Base-by-base conservation (phyloP, 1,140 invertebrate genomes). In the Mycetomoellerius zeteki region DNA sequence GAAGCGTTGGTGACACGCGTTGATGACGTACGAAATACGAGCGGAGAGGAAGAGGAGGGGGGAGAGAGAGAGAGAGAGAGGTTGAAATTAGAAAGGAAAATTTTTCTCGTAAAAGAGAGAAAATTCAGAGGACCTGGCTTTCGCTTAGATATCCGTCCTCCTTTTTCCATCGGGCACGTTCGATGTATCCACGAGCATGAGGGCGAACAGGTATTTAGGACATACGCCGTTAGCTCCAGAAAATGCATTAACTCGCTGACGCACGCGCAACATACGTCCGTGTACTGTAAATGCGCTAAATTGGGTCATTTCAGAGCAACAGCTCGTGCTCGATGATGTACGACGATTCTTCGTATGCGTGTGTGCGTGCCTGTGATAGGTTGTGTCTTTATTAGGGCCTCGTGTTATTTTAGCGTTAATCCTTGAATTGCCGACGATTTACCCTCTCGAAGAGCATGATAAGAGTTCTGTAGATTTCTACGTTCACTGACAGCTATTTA, bases 181-280 rank as follows among this genome's bases (percentile, higher is more conserved):
- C 60, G 30, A 30, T 7, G 47, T n/a, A 24, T 54, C 8, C 50
- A 30, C 50, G 47, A 37, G n/a, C 6, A 54, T 3, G 16, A 72
- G 64, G 50, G 50, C 21, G 19, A 37, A 60, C n/a, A 54, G 19
- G 65, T 81, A 81, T 81, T 81, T 81, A 81, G 64, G 62, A 47
- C 47, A n/a, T 43, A 54, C 77, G 33, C 27, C 30, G 65, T 81
- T 56, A 56, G 33, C 65, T 71, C 78, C 78, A 81, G 78, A 81
- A 81, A 81, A 81, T 71, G 50, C 65, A 81, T 81, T 81, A 81
- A 81, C 50, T 72, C 65, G 27, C 50, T 72, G 78, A 81, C 78
- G 78, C 64, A 81, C 65, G 78, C 78, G 78, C 78, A 71, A 37
- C 52, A 33, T 65, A 54, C 64, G 47, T 56, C 14, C 64, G 21